Conservation (phyloP, 92 coral and sea anemone species). For the Parazoanthus darwini region DNA sequence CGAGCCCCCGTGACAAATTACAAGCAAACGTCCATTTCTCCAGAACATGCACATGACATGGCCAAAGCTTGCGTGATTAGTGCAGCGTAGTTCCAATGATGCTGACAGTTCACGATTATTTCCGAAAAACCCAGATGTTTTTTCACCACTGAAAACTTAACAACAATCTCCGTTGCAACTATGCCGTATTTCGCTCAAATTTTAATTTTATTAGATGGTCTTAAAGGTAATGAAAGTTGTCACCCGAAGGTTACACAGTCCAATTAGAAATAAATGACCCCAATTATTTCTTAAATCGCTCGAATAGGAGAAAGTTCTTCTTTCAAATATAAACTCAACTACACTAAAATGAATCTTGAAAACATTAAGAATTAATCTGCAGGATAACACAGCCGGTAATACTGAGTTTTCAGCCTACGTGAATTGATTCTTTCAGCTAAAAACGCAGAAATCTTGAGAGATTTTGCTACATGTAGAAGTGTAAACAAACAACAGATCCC, state of each 20-base stretch:
- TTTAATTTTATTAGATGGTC: not conserved
- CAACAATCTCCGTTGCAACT: too few relatives aligned
- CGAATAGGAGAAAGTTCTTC: not conserved
- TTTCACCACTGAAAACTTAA: not conserved
- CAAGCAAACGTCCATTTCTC: too few relatives aligned
- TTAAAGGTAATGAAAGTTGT: not conserved
- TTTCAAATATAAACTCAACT: not conserved
- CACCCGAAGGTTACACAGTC: not conserved
- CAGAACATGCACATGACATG: too few relatives aligned
- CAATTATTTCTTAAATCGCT: not conserved
- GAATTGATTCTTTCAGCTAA: not conserved
- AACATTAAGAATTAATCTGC: not conserved
- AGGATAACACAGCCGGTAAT: not conserved
- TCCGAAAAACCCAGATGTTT: not conserved
- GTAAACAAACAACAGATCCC: not conserved
- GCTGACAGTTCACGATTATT: not conserved
- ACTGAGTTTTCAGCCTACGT: not conserved
- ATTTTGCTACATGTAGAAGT: not conserved
- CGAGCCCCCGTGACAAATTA: too few relatives aligned
- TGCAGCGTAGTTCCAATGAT: too few relatives aligned
- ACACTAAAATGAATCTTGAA: not conserved
- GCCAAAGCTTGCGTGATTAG: too few relatives aligned
- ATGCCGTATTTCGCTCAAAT: not conserved
- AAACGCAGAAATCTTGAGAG: not conserved
- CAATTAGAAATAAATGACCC: not conserved